Evolutionary conservation across 37 sponge, comb jelly and placozoan species (phyloP).

Genomic region (Ianthella basta): DNA sequence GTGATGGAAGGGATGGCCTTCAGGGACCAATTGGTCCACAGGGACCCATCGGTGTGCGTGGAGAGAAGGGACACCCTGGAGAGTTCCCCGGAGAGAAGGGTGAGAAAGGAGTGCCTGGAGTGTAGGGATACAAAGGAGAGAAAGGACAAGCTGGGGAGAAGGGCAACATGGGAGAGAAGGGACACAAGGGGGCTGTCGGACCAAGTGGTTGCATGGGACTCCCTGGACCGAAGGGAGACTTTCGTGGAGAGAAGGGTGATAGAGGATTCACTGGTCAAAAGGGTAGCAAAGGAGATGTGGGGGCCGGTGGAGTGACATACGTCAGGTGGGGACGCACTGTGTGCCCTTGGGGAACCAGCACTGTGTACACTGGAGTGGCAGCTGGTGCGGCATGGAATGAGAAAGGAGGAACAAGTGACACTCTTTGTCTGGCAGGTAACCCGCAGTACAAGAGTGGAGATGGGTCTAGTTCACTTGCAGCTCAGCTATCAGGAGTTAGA

Average conservation of each 20-base stretch:
- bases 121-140: too few relatives aligned
- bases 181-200: too few relatives aligned
- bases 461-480: not conserved
- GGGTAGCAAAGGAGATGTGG: not conserved
- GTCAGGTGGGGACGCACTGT: not conserved
- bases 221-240: not conserved
- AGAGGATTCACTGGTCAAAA: not conserved
- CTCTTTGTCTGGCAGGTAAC: not conserved
- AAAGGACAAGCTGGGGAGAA: too few relatives aligned
- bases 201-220: too few relatives aligned
- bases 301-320: not conserved
- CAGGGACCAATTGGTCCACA: not conserved
- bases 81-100: too few relatives aligned
- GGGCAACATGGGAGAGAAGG: too few relatives aligned
- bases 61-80: too few relatives aligned
- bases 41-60: too few relatives aligned
- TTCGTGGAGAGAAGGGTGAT: too few relatives aligned
- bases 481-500: not conserved
- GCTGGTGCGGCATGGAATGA: not conserved
- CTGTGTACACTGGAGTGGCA: not conserved
- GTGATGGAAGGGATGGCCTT: not conserved
- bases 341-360: not conserved
- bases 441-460: not conserved
- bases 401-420: slow-evolving; percentile 9
- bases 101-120: too few relatives aligned